Conservation (phyloP, 1,140 invertebrate genomes). For the Drosophila pandora region DNA sequence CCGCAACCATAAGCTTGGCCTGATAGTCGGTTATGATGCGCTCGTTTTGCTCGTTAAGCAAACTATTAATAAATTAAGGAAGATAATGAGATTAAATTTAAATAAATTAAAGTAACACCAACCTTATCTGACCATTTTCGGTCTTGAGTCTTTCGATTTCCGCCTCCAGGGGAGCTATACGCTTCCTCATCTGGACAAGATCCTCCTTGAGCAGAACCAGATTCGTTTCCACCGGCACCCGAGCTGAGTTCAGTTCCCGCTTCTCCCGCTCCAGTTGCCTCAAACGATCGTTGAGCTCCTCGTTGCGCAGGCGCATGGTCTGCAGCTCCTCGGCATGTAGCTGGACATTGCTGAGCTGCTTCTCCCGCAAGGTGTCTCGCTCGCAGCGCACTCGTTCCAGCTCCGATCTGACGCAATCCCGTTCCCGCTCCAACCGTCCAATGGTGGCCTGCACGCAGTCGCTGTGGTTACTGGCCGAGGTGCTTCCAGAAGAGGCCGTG, state of each 20-base stretch:
- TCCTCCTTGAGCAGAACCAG: slow-evolving; percentile 69
- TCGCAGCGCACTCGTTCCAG: slow-evolving; percentile 75
- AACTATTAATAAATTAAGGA: slow-evolving; percentile 30
- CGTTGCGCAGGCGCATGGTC: slow-evolving; percentile 52
- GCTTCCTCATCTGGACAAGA: slow-evolving; percentile 53
- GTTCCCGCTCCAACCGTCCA: slow-evolving; percentile 66
- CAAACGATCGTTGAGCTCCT: slow-evolving; percentile 57
- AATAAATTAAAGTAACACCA: not conserved
- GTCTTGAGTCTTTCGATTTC: slow-evolving; percentile 53
- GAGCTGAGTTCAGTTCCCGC: slow-evolving; percentile 62
- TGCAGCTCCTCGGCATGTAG: slow-evolving; percentile 67
- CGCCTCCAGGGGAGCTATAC: slow-evolving; percentile 32
- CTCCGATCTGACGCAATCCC: slow-evolving; percentile 70
- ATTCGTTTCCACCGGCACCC: slow-evolving; percentile 67
- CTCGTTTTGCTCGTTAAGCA: slow-evolving; percentile 80
- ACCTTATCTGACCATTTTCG: slow-evolving; percentile 72
- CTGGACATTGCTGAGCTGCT: slow-evolving; percentile 58
- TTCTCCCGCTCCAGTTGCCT: slow-evolving; percentile 69
- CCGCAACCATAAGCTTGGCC: slow-evolving; percentile 62
- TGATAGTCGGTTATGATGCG: slow-evolving; percentile 72
- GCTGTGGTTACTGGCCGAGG: slow-evolving; percentile 38
- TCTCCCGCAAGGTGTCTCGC: slow-evolving; percentile 69
- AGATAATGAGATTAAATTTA: not conserved
- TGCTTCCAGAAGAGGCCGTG: slow-evolving; percentile 19
- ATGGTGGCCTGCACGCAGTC: slow-evolving; percentile 78